phyloP scores from a whole-genome alignment of 2,888 invertebrate genomes.

The Dusona sp. region DNA sequence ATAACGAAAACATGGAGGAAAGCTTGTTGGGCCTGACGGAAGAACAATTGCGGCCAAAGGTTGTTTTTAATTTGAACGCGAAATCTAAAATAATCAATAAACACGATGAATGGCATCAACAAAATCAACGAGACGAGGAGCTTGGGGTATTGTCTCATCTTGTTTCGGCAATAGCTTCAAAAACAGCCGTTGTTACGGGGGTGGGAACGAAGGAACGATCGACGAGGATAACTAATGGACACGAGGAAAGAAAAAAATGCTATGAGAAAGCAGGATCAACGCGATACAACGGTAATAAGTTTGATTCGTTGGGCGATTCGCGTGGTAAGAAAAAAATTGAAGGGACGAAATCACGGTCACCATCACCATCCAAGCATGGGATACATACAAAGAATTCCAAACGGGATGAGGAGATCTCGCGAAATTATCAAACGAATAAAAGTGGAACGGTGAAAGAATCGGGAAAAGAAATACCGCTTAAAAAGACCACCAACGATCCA shows the following conservation, averaged over 20 bases:
- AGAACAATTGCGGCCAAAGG: slow-evolving; percentile 75
- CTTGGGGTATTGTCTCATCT: not conserved
- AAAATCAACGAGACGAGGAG: slow-evolving; percentile 54
- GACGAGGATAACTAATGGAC: too few species aligned
- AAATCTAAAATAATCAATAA: slow-evolving; percentile 73
- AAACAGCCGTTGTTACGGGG: not conserved
- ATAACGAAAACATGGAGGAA: slow-evolving; percentile 30
- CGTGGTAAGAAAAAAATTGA: slow-evolving; percentile 22
- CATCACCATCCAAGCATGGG: slow-evolving; percentile 25
- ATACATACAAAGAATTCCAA: slow-evolving; percentile 42
- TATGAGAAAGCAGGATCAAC: slow-evolving; percentile 17
- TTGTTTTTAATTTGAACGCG: slow-evolving; percentile 77
- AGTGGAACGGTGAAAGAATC: not conserved
- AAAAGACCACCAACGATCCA: slow-evolving; percentile 38
- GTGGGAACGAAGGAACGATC: too few species aligned
- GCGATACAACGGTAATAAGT: not conserved
- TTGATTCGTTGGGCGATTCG: not conserved
- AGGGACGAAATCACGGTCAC: slow-evolving; percentile 8
- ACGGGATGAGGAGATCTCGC: slow-evolving; percentile 21
- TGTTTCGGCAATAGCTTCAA: not conserved
- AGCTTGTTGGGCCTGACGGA: slow-evolving; percentile 16
- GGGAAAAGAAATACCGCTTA: slow-evolving; percentile 38
- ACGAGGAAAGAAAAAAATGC: slow-evolving; percentile 34
- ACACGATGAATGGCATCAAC: slow-evolving; percentile 74
- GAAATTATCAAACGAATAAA: not conserved